Conservation (phyloP, 64 coral and sea anemone species). For the Montipora cactus region DNA sequence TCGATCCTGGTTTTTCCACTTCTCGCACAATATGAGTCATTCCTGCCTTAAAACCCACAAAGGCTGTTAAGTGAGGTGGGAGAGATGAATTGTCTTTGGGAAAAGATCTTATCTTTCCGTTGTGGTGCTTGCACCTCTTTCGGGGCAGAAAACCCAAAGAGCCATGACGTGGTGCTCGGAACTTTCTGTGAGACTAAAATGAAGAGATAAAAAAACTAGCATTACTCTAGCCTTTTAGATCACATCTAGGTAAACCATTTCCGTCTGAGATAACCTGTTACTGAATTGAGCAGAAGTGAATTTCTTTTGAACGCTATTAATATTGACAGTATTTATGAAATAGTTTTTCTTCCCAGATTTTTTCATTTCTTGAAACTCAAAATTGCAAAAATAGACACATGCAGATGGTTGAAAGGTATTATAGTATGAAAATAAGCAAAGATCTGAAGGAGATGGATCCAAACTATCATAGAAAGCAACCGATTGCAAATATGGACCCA, state of each 20-base stretch:
- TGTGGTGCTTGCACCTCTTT: conserved; percentile 90
- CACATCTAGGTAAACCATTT: too few species aligned
- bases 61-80: conserved; percentile 97
- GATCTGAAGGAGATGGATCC: background rate
- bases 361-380: too few species aligned
- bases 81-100: conserved; percentile 91
- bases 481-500: background rate
- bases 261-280: too few species aligned
- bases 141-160: conserved; percentile 97
- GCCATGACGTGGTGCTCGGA: conserved; percentile 95
- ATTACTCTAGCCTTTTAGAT: background rate
- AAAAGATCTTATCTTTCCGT: conserved; percentile 96
- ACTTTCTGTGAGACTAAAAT: conserved; percentile 96
- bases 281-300: too few species aligned
- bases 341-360: too few species aligned
- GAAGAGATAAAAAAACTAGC: background rate
- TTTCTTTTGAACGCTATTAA: too few species aligned
- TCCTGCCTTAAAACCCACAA: conserved; percentile 98
- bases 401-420: background rate
- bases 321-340: too few species aligned
- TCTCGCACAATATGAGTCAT: conserved; percentile 99
- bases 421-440: background rate
- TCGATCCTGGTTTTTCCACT: conserved; percentile 98
- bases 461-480: background rate
- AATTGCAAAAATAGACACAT: background rate